phyloP scores from a whole-genome alignment of 2,888 invertebrate genomes.

The Drosophila recens region DNA sequence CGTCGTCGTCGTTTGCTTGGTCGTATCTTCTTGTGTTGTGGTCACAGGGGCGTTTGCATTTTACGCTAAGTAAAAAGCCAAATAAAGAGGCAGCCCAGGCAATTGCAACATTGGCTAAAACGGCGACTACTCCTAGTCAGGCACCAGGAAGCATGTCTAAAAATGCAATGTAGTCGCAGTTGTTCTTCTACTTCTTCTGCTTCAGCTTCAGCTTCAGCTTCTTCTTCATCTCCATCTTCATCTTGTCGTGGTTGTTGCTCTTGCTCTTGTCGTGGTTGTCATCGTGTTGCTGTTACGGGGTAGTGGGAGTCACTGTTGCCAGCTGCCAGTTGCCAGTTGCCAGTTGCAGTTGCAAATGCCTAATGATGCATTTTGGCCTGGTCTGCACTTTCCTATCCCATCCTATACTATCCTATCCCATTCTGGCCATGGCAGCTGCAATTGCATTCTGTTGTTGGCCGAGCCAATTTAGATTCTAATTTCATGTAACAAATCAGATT shows the following conservation, averaged over 20 bases:
- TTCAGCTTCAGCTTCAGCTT: not conserved
- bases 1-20: conserved; percentile 10
- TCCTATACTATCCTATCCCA: not conserved
- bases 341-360: conserved; percentile 51
- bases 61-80: conserved; percentile 71
- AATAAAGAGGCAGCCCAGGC: conserved; percentile 58
- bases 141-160: conserved; percentile 77
- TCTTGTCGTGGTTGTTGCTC: conserved; percentile 38
- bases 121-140: conserved; percentile 3
- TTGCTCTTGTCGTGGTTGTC: conserved; percentile 63
- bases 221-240: not conserved
- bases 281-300: conserved; percentile 56
- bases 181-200: conserved; percentile 12
- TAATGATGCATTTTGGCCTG: conserved; percentile 72
- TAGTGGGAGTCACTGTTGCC: conserved; percentile 44
- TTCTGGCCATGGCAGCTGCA: conserved; percentile 31
- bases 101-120: conserved; percentile 7
- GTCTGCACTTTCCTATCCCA: not conserved
- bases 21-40: conserved; percentile 32
- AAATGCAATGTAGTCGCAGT: conserved; percentile 51
- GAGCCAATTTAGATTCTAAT: conserved; percentile 77
- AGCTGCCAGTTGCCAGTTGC: conserved; percentile 36
- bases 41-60: conserved; percentile 69
- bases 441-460: conserved; percentile 56
- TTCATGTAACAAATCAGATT: conserved; percentile 77